Base-by-base conservation (phyloP, 2,888 invertebrate species). In the Acanthosoma haemorrhoidale region DNA sequence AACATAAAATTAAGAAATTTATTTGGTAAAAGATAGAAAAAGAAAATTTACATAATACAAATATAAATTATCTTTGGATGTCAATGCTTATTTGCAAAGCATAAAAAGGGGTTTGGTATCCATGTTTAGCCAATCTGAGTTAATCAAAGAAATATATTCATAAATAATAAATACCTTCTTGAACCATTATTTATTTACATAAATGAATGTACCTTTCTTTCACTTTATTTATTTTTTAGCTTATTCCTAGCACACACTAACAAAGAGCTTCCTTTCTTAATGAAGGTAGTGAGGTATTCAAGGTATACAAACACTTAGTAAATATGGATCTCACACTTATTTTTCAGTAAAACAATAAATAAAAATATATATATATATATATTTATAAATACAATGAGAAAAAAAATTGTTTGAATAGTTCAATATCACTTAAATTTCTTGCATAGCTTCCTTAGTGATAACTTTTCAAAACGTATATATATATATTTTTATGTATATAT, bases 241-340 rank as follows among this genome's bases (percentile, higher is more conserved):
- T 51, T 51, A 51, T 51, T 2, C 51, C 51, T 51, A 51, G 51
- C 51, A 51, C 51, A 51, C 51, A 51, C 51, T 51, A 51, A 51
- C 51, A 51, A 51, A 51, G 51, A 51, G 51, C 51, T 51, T 51
- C 51, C 51, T 51, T 51, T 51, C 51, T 25, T 51, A 25, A 51
- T 8, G 25, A 51, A 51, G 25, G n/a, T 51, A 51, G 51, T 51
- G 51, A 51, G 51, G 51, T 51, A 51, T 51, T 51, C 51, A 51
- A 51, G 25, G 51, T 51, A 21, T 21, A 16, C 51, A 51, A 51
- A 25, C 51, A 51, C 13, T n/a, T n/a, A 51, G 51, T 51, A 51
- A 51, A 51, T n/a, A 51, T 25, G 51, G 29, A 51, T 51, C 51
- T 51, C 51, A 25, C 51, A 51, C 29, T n/a, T 25, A 13, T 25